Evolutionary conservation across 2,888 invertebrate species (phyloP).

Genomic region (Venustoraphidia nigricollis): DNA sequence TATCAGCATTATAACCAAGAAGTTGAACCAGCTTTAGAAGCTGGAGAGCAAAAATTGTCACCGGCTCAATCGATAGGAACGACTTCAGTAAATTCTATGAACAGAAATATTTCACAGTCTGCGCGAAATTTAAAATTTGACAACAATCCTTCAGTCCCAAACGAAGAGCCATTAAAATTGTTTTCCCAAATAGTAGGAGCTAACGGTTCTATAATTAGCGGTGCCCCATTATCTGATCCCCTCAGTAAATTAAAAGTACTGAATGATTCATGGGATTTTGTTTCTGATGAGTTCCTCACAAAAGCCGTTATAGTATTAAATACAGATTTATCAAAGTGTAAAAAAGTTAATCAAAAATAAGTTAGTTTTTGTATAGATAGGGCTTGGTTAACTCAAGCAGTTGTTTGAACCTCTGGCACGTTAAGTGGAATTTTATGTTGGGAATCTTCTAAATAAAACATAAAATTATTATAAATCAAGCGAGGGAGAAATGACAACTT

Average conservation of each 20-base stretch:
- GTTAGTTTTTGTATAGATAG: no score
- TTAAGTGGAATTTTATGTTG: no score
- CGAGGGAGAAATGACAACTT: no score
- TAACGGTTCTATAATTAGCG: slow-evolving; percentile 20
- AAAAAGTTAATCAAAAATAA: no score
- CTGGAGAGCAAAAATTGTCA: slow-evolving; percentile 28
- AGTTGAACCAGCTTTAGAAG: slow-evolving; percentile 35
- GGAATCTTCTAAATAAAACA: no score
- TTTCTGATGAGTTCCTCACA: not conserved
- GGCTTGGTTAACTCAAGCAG: no score
- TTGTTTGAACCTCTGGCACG: no score
- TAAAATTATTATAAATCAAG: no score
- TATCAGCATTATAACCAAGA: slow-evolving; percentile 31
- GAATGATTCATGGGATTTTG: not conserved
- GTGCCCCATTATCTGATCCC: slow-evolving; percentile 7
- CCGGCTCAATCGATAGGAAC: slow-evolving; percentile 22
- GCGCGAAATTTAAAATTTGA: slow-evolving; percentile 2
- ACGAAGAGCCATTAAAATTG: slow-evolving; percentile 30
- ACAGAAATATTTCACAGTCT: slow-evolving; percentile 10
- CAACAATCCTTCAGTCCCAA: slow-evolving; percentile 9
- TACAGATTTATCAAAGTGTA: not conserved
- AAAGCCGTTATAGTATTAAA: slow-evolving; percentile 1
- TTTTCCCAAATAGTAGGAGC: slow-evolving; percentile 27
- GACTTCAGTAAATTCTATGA: slow-evolving; percentile 23
- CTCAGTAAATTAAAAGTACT: slow-evolving; percentile 1